Conservation (phyloP, 2,113 vertebrate species). For the Mungos mungo region DNA sequence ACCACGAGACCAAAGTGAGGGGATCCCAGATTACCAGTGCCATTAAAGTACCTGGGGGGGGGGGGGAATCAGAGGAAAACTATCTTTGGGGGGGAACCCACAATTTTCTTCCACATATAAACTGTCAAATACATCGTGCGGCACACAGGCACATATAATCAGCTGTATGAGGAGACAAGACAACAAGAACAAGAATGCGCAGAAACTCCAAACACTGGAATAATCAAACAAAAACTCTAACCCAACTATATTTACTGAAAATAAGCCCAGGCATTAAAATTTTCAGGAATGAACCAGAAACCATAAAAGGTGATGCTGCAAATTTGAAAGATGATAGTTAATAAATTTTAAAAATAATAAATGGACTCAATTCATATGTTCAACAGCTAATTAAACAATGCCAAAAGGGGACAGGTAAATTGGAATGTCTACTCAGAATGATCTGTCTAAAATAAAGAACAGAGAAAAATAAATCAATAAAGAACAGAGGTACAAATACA, state of each 20-base stretch:
- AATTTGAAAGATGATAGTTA: neutral
- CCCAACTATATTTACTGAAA: neutral
- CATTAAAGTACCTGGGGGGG: neutral
- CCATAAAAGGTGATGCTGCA: neutral
- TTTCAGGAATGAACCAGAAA: neutral
- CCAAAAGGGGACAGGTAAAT: neutral
- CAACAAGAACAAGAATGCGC: neutral
- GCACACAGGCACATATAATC: too few relatives aligned
- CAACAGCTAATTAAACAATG: neutral
- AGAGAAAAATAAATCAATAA: neutral
- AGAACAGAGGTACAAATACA: neutral
- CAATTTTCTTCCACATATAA: neutral
- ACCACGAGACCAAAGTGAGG: neutral
- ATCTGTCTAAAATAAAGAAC: neutral
- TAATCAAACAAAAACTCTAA: neutral
- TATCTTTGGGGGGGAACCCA: neutral
- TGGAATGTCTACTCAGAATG: neutral
- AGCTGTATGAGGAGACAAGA: neutral
- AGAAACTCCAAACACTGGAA: neutral
- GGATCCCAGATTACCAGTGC: too few relatives aligned
- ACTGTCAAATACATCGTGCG: neutral
- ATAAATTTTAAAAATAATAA: neutral
- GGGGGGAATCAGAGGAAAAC: neutral
- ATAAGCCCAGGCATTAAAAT: neutral
- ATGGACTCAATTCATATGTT: neutral